Evolutionary conservation across 2,888 invertebrate genomes (phyloP).

Genomic region (Drosophila prostipennis): DNA sequence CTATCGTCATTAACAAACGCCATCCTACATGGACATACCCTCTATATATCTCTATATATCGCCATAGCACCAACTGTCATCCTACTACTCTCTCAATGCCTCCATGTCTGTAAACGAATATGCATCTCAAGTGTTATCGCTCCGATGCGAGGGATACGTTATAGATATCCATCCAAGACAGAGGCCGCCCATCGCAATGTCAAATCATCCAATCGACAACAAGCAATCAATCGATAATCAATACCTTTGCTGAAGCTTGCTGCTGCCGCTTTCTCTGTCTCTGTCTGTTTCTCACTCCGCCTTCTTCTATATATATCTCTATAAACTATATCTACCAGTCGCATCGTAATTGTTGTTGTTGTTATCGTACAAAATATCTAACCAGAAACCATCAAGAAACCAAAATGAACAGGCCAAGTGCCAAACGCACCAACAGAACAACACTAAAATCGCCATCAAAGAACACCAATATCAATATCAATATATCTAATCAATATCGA

Average conservation of each 20-base stretch:
- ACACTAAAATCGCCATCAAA: slow-evolving; percentile 61
- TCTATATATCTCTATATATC: slow-evolving; percentile 51
- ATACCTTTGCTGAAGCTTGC: slow-evolving; percentile 54
- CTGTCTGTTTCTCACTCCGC: slow-evolving; percentile 33
- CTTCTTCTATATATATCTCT: slow-evolving; percentile 39
- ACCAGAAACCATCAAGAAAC: slow-evolving; percentile 39
- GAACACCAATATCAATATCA: slow-evolving; percentile 48
- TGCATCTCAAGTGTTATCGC: neutral
- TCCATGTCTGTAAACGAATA: slow-evolving; percentile 7
- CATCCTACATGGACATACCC: slow-evolving; percentile 61
- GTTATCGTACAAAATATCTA: slow-evolving; percentile 40
- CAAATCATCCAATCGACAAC: slow-evolving; percentile 29
- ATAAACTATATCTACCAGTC: slow-evolving; percentile 7
- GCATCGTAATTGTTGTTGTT: slow-evolving; percentile 46
- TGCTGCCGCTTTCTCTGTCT: slow-evolving; percentile 47
- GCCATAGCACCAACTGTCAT: slow-evolving; percentile 45
- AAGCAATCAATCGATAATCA: slow-evolving; percentile 40
- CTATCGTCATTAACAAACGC: slow-evolving; percentile 67
- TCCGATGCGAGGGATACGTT: slow-evolving; percentile 5
- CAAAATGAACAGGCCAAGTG: slow-evolving; percentile 21
- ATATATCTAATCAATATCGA: slow-evolving; percentile 48
- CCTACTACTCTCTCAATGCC: slow-evolving; percentile 3
- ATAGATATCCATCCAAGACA: slow-evolving; percentile 7
- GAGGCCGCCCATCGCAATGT: slow-evolving; percentile 25
- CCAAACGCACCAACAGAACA: slow-evolving; percentile 56